Evolutionary conservation across 2,888 invertebrate species (phyloP).

Genomic region (Omphaloscelis lunosa): DNA sequence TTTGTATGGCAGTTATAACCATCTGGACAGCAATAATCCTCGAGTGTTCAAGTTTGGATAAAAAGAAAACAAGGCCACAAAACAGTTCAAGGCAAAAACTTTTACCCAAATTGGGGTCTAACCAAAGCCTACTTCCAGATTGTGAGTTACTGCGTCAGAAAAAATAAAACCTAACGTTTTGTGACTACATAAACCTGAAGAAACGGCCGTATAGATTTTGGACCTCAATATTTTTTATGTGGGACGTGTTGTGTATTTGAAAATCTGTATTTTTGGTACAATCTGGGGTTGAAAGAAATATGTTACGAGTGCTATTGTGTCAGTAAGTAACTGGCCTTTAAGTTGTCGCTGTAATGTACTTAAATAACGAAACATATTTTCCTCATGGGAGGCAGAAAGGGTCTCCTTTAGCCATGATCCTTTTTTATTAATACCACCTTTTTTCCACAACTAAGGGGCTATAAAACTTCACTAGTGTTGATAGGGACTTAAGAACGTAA

Average conservation of each 20-base stretch:
- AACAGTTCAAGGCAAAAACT: slow-evolving; percentile 52
- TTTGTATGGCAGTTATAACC: slow-evolving; percentile 33
- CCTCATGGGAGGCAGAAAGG: slow-evolving; percentile 19
- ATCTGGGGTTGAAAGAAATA: slow-evolving; percentile 53
- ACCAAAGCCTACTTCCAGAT: slow-evolving; percentile 38
- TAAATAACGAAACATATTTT: slow-evolving; percentile 39
- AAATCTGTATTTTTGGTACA: slow-evolving; percentile 44
- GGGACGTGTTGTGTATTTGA: slow-evolving; percentile 54
- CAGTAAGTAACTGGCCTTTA: slow-evolving; percentile 52
- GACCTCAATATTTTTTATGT: slow-evolving; percentile 51
- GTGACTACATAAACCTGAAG: slow-evolving; percentile 53
- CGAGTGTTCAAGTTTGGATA: slow-evolving; percentile 37
- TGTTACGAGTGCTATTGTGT: slow-evolving; percentile 45
- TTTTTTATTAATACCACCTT: slow-evolving; percentile 24
- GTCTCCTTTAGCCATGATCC: slow-evolving; percentile 20
- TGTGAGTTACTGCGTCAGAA: slow-evolving; percentile 54
- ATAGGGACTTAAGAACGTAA: background rate
- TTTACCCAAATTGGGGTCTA: slow-evolving; percentile 56
- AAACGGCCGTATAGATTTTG: slow-evolving; percentile 52
- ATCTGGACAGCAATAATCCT: slow-evolving; percentile 38
- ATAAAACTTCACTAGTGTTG: slow-evolving; percentile 4
- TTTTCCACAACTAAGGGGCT: background rate
- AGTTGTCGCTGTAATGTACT: slow-evolving; percentile 45
- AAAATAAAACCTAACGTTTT: slow-evolving; percentile 60
- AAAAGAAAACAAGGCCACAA: slow-evolving; percentile 35